Conservation (phyloP, 2,888 invertebrate species). For the Pycnomerus fuliginosus region DNA sequence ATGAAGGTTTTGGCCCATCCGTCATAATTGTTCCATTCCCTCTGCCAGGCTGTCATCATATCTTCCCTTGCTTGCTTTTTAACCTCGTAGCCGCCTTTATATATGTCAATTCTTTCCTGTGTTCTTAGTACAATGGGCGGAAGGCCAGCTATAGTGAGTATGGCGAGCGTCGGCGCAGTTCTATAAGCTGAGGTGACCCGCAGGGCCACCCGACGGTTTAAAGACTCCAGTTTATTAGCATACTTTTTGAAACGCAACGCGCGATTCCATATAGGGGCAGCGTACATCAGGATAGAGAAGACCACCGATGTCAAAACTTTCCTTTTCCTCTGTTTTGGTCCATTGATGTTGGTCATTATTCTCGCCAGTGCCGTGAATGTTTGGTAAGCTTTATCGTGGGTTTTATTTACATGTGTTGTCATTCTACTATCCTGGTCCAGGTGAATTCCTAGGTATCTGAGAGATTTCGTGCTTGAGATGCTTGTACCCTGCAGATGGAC, state of each 20-base stretch:
- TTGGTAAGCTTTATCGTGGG: background rate
- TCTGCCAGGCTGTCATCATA: too few species aligned
- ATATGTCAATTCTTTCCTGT: too few species aligned
- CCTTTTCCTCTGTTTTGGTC: background rate
- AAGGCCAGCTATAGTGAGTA: too few species aligned
- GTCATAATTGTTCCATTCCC: too few species aligned
- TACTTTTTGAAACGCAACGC: background rate
- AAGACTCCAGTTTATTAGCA: background rate
- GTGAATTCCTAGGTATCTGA: background rate
- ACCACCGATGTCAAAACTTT: background rate
- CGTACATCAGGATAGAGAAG: background rate
- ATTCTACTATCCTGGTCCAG: background rate
- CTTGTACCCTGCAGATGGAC: background rate
- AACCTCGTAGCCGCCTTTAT: too few species aligned
- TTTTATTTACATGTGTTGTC: background rate
- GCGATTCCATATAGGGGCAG: background rate
- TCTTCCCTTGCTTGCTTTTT: too few species aligned
- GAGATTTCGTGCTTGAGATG: background rate
- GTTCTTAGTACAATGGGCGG: too few species aligned
- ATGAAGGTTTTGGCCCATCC: too few species aligned
- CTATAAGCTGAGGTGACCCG: too few species aligned
- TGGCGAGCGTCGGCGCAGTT: too few species aligned
- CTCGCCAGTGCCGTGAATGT: background rate
- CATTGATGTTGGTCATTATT: conserved; percentile 1
- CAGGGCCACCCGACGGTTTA: background rate